Evolutionary conservation across 1,140 invertebrate genomes (phyloP).

Genomic region (Drosophila pallidifrons): DNA sequence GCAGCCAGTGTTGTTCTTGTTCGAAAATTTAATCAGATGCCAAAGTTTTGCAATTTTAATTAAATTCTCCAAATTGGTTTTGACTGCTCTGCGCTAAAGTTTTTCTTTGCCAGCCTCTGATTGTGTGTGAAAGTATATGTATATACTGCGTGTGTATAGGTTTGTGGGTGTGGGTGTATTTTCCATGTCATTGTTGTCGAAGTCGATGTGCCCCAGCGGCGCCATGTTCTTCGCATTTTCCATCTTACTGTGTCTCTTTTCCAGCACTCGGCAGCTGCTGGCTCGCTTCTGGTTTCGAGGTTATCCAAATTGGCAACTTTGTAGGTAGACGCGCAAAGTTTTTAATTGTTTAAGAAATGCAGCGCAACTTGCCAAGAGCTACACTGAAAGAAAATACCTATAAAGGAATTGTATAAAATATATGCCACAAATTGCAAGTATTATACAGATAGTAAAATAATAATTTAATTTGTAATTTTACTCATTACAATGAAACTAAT

Average conservation of each 20-base stretch:
- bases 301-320: conserved; percentile 83
- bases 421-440: not conserved
- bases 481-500: too few relatives aligned
- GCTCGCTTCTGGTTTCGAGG: conserved; percentile 68
- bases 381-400: conserved; percentile 27
- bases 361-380: conserved; percentile 41
- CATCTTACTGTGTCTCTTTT: conserved; percentile 49
- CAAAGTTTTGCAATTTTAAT: conserved; percentile 84
- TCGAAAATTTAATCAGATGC: conserved; percentile 81
- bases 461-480: too few relatives aligned
- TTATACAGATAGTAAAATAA: too few relatives aligned
- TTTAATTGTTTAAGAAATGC: conserved; percentile 80
- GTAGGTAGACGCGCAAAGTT: conserved; percentile 71
- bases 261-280: conserved; percentile 24
- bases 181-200: conserved; percentile 65
- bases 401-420: not conserved
- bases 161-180: conserved; percentile 22
- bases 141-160: not conserved
- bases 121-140: conserved; percentile 13
- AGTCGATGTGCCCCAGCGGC: conserved; percentile 22
- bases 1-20: conserved; percentile 51
- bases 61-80: conserved; percentile 84
- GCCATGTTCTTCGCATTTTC: conserved; percentile 3
- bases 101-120: conserved; percentile 55
- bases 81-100: conserved; percentile 82